Evolutionary conservation across 2,797 vertebrate genomes (phyloP).

Genomic region (Rhabdomys pumilio): DNA sequence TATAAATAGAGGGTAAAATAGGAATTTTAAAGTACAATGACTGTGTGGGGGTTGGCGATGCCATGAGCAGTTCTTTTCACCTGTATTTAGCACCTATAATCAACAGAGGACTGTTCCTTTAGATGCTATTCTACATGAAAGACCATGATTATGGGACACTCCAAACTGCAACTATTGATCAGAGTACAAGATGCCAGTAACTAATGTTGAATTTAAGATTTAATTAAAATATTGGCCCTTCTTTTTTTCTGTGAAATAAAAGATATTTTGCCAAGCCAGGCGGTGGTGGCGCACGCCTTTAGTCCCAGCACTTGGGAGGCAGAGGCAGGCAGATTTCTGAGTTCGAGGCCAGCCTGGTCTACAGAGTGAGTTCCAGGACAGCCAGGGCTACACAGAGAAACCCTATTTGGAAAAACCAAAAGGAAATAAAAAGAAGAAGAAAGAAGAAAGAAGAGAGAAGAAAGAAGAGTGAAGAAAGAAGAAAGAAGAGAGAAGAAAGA

Average conservation of each 20-base stretch:
- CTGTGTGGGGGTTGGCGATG: neutral
- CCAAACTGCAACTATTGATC: conserved; percentile 6
- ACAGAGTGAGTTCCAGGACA: no score
- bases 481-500: no score
- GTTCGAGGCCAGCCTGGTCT: no score
- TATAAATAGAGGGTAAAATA: neutral
- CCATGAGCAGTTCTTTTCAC: conserved; percentile 51
- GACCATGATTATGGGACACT: conserved; percentile 47
- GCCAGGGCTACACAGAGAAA: no score
- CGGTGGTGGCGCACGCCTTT: no score
- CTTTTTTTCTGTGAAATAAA: conserved; percentile 57
- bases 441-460: no score
- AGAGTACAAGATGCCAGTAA: conserved; percentile 19
- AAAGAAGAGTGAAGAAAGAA: no score
- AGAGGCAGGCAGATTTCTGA: no score
- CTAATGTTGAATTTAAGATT: neutral
- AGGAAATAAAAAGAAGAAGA: no score
- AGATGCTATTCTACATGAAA: conserved; percentile 14
- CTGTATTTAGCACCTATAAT: conserved; percentile 22
- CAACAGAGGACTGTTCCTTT: conserved; percentile 44
- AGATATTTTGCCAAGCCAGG: neutral
- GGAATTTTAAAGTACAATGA: neutral
- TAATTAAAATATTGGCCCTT: conserved; percentile 36
- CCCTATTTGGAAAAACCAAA: no score
- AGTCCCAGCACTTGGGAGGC: no score